phyloP scores from a whole-genome alignment of 2,888 invertebrate species.

The Scaptomyza tumidula region DNA sequence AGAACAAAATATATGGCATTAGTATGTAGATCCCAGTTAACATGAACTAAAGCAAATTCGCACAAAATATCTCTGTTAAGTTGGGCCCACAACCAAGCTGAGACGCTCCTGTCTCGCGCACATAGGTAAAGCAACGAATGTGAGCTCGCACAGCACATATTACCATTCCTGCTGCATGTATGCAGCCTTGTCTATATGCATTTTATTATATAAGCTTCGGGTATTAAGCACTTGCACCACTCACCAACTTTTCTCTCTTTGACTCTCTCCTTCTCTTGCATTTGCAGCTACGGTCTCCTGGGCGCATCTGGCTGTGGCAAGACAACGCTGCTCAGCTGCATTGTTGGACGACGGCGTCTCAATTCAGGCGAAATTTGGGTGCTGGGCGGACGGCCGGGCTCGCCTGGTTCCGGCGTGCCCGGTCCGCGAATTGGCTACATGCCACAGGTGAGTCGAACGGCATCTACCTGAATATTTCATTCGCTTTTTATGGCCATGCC shows the following conservation, averaged over 20 bases:
- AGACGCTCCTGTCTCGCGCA: conserved; percentile 28
- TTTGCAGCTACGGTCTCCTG: conserved; percentile 91
- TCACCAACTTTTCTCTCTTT: conserved; percentile 5
- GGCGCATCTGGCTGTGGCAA: conserved; percentile 97
- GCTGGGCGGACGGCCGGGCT: conserved; percentile 92
- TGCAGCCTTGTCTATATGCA: conserved; percentile 38
- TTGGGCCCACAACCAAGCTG: not conserved
- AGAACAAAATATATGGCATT: too few species aligned
- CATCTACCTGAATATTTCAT: conserved; percentile 62
- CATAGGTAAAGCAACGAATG: conserved; percentile 11
- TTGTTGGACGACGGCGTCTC: conserved; percentile 91
- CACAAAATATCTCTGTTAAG: too few species aligned
- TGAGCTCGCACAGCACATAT: conserved; percentile 7
- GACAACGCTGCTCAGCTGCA: conserved; percentile 93
- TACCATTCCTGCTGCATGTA: conserved; percentile 1
- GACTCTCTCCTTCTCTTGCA: conserved; percentile 7
- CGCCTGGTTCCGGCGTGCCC: conserved; percentile 93
- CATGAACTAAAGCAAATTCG: too few species aligned
- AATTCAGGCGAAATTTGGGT: conserved; percentile 94
- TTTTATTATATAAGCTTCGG: conserved; percentile 57
- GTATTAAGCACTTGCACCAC: conserved; percentile 34
- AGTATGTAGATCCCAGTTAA: too few species aligned
- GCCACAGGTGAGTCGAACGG: conserved; percentile 88
- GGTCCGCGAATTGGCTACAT: conserved; percentile 96
- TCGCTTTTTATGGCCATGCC: conserved; percentile 66